A percentile compares a stretch with the other conserved stretches of the same genome.
Conservation (phyloP, 2,888 invertebrate genomes). For the Agonopterix arenella region DNA sequence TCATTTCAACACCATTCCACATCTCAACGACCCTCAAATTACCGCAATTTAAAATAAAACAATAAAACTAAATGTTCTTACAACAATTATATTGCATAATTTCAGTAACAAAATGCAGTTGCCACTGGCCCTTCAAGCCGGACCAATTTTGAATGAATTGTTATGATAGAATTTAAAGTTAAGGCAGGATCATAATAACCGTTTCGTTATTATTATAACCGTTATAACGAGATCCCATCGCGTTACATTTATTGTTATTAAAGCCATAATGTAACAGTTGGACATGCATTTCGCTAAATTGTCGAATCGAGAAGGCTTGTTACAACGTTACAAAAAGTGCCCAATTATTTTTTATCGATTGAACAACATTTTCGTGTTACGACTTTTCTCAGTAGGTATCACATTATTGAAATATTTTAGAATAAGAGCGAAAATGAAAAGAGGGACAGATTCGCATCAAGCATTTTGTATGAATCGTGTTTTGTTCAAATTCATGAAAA, state of each 20-base stretch:
- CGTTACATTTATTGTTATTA: slow-evolving; percentile 39
- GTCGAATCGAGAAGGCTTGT: not conserved
- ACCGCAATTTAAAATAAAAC: not conserved
- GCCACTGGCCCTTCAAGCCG: too few species aligned
- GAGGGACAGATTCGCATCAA: too few species aligned
- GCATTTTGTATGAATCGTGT: too few species aligned
- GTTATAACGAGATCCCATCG: slow-evolving; percentile 14
- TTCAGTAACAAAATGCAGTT: too few species aligned
- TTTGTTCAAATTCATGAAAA: too few species aligned
- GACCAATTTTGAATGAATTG: slow-evolving; percentile 31
- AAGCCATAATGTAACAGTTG: slow-evolving; percentile 26
- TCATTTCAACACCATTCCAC: too few species aligned
- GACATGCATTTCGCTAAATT: not conserved
- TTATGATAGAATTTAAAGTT: slow-evolving; percentile 33
- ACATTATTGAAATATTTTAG: too few species aligned
- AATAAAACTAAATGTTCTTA: not conserved
- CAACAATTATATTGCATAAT: too few species aligned
- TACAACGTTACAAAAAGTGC: not conserved
- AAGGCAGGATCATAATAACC: slow-evolving; percentile 25
- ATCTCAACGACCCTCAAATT: too few species aligned
- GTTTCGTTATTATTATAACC: slow-evolving; percentile 16
- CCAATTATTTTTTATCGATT: not conserved
- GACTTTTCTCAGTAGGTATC: too few species aligned
- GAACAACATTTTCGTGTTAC: too few species aligned
- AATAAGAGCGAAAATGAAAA: too few species aligned